Base-by-base conservation (phyloP, 1,140 invertebrate genomes). In the Cotesia vestalis region DNA sequence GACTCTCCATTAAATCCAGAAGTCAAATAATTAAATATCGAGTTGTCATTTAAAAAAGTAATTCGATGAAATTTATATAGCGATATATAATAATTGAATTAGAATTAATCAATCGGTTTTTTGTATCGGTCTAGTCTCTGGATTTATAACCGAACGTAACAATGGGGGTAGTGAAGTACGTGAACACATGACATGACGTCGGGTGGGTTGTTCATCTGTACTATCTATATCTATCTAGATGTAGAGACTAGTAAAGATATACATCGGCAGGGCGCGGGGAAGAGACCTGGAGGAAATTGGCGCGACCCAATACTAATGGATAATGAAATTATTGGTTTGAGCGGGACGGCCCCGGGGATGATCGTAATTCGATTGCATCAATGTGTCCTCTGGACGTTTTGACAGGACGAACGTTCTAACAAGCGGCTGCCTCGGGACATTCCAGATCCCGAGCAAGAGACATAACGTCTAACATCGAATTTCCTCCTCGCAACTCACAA, bases 261-360 rank as follows among this genome's bases (percentile, higher is more conserved):
- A 52, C 14, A 27, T 38, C 27, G 4, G 40, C 40, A 27, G 61
- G 20, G 35, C 11, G 60, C 11, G 52, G 57, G 66, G 53, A n/a
- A 17, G 67, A 67, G 61, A 60, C 8, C 34, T 55, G 76, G 73
- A 83, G 81, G 83, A 85, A 85, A 86, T 86, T 85, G 82, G 80
- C 73, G 80, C 78, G 81, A 84, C 82, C 78, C 83, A 83, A 84
- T 86, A 86, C 85, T 87, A 87, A 87, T 87, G 84, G 85, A 83
- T 87, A 87, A 87, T 87, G 78, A 82, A 87, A 87, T 87, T 87
- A 87, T 86, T 86, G 85, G 85, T 84, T 86, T 86, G 81, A 81
- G 80, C 79, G 80, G 77, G 79, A 78, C 76, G 79, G 69, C 84
- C 83, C 83, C 82, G 79, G 85, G 85, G 85, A 86, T 85, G 78